Evolutionary conservation across 2,113 vertebrate genomes (phyloP).

Genomic region (Heterotilapia buettikoferi): DNA sequence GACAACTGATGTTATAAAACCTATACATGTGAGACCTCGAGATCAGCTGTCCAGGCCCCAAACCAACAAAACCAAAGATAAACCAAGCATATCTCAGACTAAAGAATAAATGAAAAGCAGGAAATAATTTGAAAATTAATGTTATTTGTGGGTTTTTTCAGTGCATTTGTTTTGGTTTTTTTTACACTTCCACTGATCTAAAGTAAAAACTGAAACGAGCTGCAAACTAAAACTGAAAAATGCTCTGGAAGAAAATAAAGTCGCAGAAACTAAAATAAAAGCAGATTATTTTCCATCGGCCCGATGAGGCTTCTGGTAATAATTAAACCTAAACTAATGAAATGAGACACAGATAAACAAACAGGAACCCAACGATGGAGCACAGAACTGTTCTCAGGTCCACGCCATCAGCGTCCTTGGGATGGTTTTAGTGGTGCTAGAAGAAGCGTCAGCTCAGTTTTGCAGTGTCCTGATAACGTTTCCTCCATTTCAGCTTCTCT

Average conservation of each 20-base stretch:
- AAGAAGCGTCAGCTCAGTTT: background rate
- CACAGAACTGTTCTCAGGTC: background rate
- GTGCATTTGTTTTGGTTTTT: rapidly evolving
- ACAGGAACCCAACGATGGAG: background rate
- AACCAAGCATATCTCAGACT: background rate
- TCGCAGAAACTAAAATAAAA: background rate
- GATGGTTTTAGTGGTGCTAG: background rate
- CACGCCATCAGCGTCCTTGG: background rate
- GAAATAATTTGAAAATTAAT: background rate
- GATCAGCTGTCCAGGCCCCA: background rate
- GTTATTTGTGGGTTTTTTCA: background rate
- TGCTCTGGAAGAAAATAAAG: background rate
- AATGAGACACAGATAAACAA: background rate
- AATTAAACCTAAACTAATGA: background rate
- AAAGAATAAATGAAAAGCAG: background rate
- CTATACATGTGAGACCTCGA: background rate
- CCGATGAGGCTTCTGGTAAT: background rate
- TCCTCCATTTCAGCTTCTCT: background rate
- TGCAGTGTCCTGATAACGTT: background rate
- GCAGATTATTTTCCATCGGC: background rate
- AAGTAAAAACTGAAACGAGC: background rate
- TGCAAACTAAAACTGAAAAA: background rate
- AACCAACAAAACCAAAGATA: background rate
- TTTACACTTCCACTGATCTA: background rate
- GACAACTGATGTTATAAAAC: background rate